phyloP scores from a whole-genome alignment of 2,797 vertebrate genomes.

The Remorina albescens region DNA sequence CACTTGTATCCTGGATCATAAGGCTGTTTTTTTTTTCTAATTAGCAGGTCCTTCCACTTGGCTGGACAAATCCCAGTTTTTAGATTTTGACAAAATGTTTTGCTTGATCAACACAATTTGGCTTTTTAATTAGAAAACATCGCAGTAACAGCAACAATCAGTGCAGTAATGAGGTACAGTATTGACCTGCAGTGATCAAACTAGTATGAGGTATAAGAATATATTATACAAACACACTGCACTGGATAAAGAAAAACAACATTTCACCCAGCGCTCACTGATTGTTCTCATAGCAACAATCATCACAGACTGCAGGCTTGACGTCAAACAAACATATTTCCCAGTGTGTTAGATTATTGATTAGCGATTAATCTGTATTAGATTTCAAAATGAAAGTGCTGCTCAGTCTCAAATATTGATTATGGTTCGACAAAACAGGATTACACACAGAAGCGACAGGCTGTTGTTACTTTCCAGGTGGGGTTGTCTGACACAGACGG shows the following conservation, averaged over 20 bases:
- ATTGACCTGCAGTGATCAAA: background rate
- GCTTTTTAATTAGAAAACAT: background rate
- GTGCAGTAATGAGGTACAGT: background rate
- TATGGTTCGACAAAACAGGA: background rate
- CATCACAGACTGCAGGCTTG: conserved; percentile 6
- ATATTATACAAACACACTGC: background rate
- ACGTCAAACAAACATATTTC: conserved; percentile 18
- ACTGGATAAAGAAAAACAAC: background rate
- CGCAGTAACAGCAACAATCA: background rate
- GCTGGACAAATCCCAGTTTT: too few species aligned
- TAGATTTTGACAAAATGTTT: too few species aligned
- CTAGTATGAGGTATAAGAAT: background rate
- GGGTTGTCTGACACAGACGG: conserved; percentile 23
- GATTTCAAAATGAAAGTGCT: conserved; percentile 3
- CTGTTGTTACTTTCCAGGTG: conserved; percentile 57
- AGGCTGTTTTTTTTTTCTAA: too few species aligned
- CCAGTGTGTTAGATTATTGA: background rate
- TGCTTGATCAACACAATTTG: background rate
- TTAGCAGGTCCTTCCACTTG: too few species aligned
- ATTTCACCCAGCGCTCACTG: background rate
- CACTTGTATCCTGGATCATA: too few species aligned
- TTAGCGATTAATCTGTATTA: background rate
- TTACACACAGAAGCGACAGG: conserved; percentile 1
- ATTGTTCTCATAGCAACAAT: background rate
- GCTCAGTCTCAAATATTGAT: background rate